These are phyloP conservation scores for Formicarius rufipectus DNA, from an alignment of 2,113 vertebrate species.

Conservation along the genomic window DNA sequence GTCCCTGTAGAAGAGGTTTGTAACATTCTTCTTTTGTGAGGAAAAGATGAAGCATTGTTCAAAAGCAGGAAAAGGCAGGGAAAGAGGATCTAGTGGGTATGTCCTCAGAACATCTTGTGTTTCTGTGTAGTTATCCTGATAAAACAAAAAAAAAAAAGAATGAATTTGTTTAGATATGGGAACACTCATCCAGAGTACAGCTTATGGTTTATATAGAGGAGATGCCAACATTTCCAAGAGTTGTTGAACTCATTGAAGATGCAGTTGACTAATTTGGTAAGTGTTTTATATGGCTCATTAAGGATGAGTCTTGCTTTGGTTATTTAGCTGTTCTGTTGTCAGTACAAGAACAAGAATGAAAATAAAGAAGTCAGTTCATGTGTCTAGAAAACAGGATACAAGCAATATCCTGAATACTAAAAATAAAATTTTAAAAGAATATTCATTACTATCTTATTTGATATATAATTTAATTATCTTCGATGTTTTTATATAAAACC, in stretches of 20 bases:
- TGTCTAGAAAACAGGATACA: not conserved
- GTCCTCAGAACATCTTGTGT: not conserved
- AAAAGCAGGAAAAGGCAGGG: not conserved
- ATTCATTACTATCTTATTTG: not conserved
- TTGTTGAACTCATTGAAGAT: not conserved
- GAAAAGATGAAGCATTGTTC: not conserved
- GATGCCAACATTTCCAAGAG: not conserved
- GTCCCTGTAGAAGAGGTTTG: not conserved
- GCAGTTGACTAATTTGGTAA: not conserved
- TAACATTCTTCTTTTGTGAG: not conserved
- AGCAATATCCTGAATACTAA: not conserved
- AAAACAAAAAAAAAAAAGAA: not conserved
- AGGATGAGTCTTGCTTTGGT: not conserved
- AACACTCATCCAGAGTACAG: not conserved
- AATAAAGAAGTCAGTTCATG: fast-evolving
- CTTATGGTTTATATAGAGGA: not conserved
- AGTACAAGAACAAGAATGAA: not conserved
- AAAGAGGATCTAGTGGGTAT: not conserved
- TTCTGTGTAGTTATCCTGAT: not conserved
- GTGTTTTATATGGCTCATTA: not conserved
- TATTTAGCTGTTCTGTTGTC: not conserved
- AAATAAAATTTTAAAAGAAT: not conserved
- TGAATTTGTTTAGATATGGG: not conserved
- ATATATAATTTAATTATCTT: not conserved
- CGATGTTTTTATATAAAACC: not conserved